Conservation (phyloP, 2,797 vertebrate species). For the Lacerta agilis region DNA sequence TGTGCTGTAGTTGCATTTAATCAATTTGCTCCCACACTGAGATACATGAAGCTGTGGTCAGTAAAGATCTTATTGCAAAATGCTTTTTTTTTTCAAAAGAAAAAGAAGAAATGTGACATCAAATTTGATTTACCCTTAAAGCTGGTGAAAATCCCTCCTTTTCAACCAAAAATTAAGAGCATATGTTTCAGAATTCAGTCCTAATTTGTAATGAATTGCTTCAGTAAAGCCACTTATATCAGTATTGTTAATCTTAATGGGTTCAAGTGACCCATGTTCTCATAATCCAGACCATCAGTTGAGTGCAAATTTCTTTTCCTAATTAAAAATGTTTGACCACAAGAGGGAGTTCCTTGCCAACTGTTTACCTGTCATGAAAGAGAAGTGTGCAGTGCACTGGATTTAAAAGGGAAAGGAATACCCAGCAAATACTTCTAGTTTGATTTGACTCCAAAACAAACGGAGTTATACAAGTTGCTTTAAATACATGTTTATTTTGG, state of each 20-base stretch:
- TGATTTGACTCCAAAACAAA: slow-evolving; percentile 16
- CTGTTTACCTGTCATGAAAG: slow-evolving; percentile 77
- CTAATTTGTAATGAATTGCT: slow-evolving; percentile 71
- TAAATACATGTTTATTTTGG: not conserved
- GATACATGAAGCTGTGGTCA: not conserved
- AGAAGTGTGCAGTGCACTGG: not conserved
- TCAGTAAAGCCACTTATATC: slow-evolving; percentile 66
- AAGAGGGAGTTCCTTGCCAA: slow-evolving; percentile 98
- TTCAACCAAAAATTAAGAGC: slow-evolving; percentile 65
- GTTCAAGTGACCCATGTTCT: slow-evolving; percentile 67
- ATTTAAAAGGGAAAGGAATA: slow-evolving; percentile 55
- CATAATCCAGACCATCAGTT: slow-evolving; percentile 57
- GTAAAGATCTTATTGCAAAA: slow-evolving; percentile 34
- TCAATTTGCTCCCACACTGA: not conserved
- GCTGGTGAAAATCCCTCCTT: slow-evolving; percentile 46
- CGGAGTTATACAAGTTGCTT: slow-evolving; percentile 17
- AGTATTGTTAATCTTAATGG: slow-evolving; percentile 70
- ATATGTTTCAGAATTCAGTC: slow-evolving; percentile 58
- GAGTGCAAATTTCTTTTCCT: slow-evolving; percentile 50
- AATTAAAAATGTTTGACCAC: slow-evolving; percentile 84
- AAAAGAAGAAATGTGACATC: slow-evolving; percentile 41
- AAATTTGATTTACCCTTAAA: slow-evolving; percentile 50
- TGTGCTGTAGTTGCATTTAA: slow-evolving; percentile 19
- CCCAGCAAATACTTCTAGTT: slow-evolving; percentile 26
- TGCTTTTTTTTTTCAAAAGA: slow-evolving; percentile 50